These are phyloP conservation scores for Platalea minor DNA, from an alignment of 2,797 vertebrate species.

Conservation along the genomic window DNA sequence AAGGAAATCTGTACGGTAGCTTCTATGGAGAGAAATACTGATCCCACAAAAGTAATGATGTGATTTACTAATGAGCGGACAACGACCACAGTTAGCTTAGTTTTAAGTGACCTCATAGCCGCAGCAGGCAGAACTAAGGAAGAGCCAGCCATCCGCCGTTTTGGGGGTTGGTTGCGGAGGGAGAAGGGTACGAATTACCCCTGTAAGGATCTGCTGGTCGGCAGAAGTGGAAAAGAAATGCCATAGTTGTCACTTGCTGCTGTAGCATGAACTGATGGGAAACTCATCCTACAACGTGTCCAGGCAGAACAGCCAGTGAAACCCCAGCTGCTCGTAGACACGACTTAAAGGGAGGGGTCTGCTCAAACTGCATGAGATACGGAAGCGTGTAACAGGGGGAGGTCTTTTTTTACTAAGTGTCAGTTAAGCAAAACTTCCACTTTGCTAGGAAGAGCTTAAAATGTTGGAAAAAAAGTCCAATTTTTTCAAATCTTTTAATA, in stretches of 20 bases:
- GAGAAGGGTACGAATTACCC: accelerated
- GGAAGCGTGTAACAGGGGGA: not conserved
- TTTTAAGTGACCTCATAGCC: not conserved
- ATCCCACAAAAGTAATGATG: accelerated
- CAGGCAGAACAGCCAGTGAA: not conserved
- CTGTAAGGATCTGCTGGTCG: accelerated
- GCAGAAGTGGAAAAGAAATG: accelerated
- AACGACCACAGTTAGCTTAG: accelerated
- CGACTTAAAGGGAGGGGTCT: not conserved
- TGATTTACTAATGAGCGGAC: accelerated
- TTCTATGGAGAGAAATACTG: not conserved
- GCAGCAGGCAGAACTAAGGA: not conserved
- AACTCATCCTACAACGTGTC: accelerated
- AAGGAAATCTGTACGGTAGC: accelerated
- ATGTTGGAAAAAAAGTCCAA: not conserved
- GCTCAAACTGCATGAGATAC: not conserved
- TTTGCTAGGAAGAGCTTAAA: not conserved
- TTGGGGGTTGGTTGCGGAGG: not conserved
- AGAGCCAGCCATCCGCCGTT: accelerated
- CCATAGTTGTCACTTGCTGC: not conserved
- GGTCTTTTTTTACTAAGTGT: no score
- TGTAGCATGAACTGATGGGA: not conserved
- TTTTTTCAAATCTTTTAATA: not conserved
- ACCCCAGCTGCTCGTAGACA: accelerated
- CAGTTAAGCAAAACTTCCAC: not conserved